Percentiles rank a stretch among this genome's conserved stretches.
These are phyloP conservation scores for Andrena flavipes DNA, from an alignment of 2,888 invertebrate genomes.

Conservation along the genomic window DNA sequence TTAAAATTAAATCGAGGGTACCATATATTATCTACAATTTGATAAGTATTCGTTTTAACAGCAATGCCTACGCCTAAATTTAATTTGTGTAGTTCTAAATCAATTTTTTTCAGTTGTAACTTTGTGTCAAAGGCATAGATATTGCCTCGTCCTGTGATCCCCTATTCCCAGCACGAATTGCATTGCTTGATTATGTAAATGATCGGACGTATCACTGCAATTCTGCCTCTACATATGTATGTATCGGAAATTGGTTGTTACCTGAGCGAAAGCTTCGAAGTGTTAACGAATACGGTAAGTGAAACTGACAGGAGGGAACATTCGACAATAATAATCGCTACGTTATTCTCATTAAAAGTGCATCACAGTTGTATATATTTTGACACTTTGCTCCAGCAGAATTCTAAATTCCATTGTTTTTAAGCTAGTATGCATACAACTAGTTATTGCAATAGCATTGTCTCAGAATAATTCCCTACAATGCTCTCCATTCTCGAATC, in stretches of 20 bases:
- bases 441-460: not conserved
- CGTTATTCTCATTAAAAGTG: too few species aligned
- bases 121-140: not conserved
- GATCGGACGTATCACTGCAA: not conserved
- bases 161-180: constrained; percentile 19
- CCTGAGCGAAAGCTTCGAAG: not conserved
- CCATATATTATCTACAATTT: too few species aligned
- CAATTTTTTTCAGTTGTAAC: constrained; percentile 7
- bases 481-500: not conserved
- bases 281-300: not conserved
- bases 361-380: too few species aligned
- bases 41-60: not conserved
- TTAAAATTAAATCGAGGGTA: not conserved
- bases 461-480: not conserved
- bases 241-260: not conserved
- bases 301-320: not conserved
- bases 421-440: not conserved
- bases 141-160: not conserved
- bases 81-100: not conserved
- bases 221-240: not conserved
- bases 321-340: too few species aligned
- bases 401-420: too few species aligned
- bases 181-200: constrained; percentile 17
- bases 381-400: too few species aligned
- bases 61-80: not conserved